Base-by-base conservation (phyloP, 2,113 vertebrate genomes). In the Podarcis muralis region DNA sequence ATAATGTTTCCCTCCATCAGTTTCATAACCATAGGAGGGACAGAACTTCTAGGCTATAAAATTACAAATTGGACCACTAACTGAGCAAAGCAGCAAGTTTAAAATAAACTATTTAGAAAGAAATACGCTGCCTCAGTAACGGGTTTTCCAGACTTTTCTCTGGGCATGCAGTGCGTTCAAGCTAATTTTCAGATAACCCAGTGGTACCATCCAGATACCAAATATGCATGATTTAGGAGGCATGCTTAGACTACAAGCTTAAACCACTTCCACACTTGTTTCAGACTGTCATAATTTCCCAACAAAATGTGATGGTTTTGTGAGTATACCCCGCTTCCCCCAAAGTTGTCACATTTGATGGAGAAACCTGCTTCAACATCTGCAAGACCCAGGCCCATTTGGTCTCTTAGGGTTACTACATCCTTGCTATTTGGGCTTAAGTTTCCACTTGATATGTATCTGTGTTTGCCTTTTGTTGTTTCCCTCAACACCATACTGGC, bases 371-470 rank as follows among this genome's bases (percentile, higher is more conserved):
- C 25, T 35, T 23, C 18, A 25, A 7, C 15, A 15, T 18, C 11
- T 40, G 35, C 35, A 0, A 85, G 6, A 11, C 76, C 75, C 92
- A 9, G 85, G 23, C 65, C 8, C 37, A 0, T 1, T 4, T 12
- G 57, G 25, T 84, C 89, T 87, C 81, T 53, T 81, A 84, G 91
- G 83, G 75, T 90, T 81, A 85, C 65, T 82, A 0, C 57, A 35
- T 91, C 87, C 59, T 25, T 75, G 85, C 2, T 89, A 30, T 83
- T 92, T n/a, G 4, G 74, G 75, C 82, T 83, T 74, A 2, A 0
- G 27, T 91, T 93, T 76, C 90, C 15, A 18, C 75, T 16, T 48
- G 79, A 27, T 83, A 8, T 57, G 74, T 3, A 18, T 87, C 9
- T 84, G 15, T 35, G 11, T 87, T 18, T 57, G 72, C 13, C 57